Evolutionary conservation across 2,113 vertebrate species (phyloP).

Genomic region (Paramormyrops kingsleyae): DNA sequence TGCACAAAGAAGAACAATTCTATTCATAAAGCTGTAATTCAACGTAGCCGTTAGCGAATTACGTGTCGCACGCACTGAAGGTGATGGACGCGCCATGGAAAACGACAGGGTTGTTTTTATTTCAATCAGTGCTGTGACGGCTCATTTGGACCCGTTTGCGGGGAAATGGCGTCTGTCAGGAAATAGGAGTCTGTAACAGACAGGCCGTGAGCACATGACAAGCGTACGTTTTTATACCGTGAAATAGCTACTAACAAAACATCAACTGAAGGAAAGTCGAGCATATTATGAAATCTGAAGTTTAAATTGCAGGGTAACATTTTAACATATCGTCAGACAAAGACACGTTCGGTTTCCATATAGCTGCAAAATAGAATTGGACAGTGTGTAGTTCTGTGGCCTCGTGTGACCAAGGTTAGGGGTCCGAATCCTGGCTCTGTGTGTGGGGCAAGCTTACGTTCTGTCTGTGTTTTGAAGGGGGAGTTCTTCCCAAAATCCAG

Average conservation of each 20-base stretch:
- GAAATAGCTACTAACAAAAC: background rate
- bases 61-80: background rate
- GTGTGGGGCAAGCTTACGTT: background rate
- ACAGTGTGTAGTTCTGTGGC: background rate
- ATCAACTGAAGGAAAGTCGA: background rate
- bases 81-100: background rate
- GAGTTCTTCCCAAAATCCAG: background rate
- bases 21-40: constrained; percentile 30
- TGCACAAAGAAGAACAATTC: constrained; percentile 39
- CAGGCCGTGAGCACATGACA: background rate
- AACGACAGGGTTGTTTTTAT: background rate
- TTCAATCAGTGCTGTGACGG: background rate
- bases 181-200: background rate
- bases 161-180: constrained; percentile 18
- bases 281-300: background rate
- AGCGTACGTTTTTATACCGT: background rate
- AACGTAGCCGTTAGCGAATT: constrained; percentile 11
- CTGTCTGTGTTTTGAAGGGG: background rate
- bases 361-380: background rate
- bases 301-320: background rate
- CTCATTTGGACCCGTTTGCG: constrained; percentile 15
- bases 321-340: background rate
- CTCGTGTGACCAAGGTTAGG: background rate
- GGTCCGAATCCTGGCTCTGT: background rate
- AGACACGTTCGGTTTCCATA: background rate